Evolutionary conservation across 1,140 invertebrate genomes (phyloP).

Genomic region (Protaetia brevitarsis): DNA sequence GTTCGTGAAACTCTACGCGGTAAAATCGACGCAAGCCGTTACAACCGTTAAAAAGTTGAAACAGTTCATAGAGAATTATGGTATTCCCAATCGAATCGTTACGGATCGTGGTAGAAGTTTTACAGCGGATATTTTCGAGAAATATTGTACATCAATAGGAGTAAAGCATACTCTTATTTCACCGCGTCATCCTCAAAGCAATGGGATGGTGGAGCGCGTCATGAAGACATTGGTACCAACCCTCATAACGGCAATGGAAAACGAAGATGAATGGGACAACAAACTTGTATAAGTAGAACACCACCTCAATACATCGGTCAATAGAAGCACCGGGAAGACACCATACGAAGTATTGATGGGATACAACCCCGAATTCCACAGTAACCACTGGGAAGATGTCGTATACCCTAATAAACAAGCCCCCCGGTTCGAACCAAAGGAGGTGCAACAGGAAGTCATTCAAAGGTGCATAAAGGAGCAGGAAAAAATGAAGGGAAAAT

Average conservation of each 20-base stretch:
- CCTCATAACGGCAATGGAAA: neutral
- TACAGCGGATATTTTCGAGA: neutral
- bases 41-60: neutral
- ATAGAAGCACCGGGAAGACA: neutral
- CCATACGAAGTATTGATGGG: neutral
- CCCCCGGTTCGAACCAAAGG: neutral
- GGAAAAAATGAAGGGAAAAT: neutral
- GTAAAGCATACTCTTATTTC: neutral
- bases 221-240: neutral
- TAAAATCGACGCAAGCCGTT: slow-evolving; percentile 18
- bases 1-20: slow-evolving; percentile 29
- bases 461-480: neutral
- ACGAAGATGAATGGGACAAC: neutral
- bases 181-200: neutral
- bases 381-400: neutral
- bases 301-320: neutral
- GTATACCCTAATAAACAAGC: neutral
- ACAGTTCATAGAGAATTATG: neutral
- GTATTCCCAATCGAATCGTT: neutral
- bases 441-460: neutral
- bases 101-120: neutral
- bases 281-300: neutral
- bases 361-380: neutral
- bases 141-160: neutral
- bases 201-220: neutral